Evolutionary conservation across 2,797 vertebrate species (phyloP), one percentile per base, ranked within the genome.

Genomic region (Carapus acus): DNA sequence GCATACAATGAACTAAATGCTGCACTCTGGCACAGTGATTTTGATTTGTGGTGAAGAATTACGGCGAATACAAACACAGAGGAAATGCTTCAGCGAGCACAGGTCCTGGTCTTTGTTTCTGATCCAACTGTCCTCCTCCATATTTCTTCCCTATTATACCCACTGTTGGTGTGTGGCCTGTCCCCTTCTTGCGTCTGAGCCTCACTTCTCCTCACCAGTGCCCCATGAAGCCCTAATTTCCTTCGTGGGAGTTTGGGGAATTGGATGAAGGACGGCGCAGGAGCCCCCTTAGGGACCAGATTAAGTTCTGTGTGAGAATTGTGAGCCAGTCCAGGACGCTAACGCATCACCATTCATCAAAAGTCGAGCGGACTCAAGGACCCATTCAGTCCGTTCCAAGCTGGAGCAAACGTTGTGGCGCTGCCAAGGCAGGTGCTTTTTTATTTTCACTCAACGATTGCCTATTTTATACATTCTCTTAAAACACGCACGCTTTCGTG

Each of bases 191-290:
- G 67, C 69, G 62, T 71, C 59, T 69, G 37, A 55, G 54, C 65
- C 65, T 57, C 53, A 59, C 56, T 49, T 62, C 73, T 70, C 65
- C 49, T 63, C 53, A 79, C 69, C 66, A 65, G 62, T 84, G 83
- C 79, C 77, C 78, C 79, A 64, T 76, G 77, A 88, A 86, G 77
- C 76, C 83, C 81, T 89, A 85, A 89, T 88, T 89, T 90, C 87
- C 88, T 88, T 84, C 86, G 67, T n/a, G 66, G 75, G 69, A 83
- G 74, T 66, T 48, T 23, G 68, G 43, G 60, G 78, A 84, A 83
- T 81, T 77, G 81, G 78, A 82, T 81, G 55, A 76, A 83, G 69
- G 68, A 73, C 78, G 49, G 43, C 51, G 76, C 76, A 62, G 47
- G 58, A 72, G 72, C 80, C 69, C 65, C 67, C 58, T 51, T 27